A percentile compares a stretch with the other conserved stretches of the same genome.
Conservation (phyloP, 2,888 invertebrate genomes). For the Zonitis immaculata region DNA sequence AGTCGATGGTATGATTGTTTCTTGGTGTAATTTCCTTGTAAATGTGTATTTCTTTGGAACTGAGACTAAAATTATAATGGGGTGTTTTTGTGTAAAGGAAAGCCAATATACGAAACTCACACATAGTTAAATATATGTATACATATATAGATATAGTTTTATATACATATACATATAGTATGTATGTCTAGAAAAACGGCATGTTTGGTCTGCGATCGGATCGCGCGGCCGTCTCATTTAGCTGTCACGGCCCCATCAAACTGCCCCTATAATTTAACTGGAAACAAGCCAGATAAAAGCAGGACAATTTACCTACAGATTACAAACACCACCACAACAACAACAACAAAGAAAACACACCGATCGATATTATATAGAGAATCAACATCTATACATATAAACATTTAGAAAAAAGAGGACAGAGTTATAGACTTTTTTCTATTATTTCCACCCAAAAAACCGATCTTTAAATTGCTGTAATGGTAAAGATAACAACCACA, state of each 20-base stretch:
- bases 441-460: slow-evolving; percentile 30
- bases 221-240: slow-evolving; percentile 39
- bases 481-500: not conserved
- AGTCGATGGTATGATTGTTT: too few relatives aligned
- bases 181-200: too few relatives aligned
- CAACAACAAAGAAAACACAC: slow-evolving; percentile 33
- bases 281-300: slow-evolving; percentile 40
- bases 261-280: slow-evolving; percentile 46
- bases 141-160: not conserved
- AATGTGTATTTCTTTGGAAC: slow-evolving; percentile 13
- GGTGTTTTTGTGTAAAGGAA: slow-evolving; percentile 22
- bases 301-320: slow-evolving; percentile 43
- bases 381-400: not conserved
- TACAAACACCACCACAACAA: slow-evolving; percentile 34
- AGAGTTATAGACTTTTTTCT: slow-evolving; percentile 23
- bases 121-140: slow-evolving; percentile 1
- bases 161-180: not conserved
- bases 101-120: slow-evolving; percentile 21
- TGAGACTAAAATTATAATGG: slow-evolving; percentile 29
- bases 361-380: slow-evolving; percentile 25
- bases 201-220: slow-evolving; percentile 30
- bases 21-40: slow-evolving; percentile 28
- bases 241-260: slow-evolving; percentile 47
- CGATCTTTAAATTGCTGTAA: slow-evolving; percentile 19
- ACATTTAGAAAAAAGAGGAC: not conserved